Percentiles rank a stretch among this genome's conserved stretches.
Conservation (phyloP, 92 coral and sea anemone species). For the Phymanthus crucifer region DNA sequence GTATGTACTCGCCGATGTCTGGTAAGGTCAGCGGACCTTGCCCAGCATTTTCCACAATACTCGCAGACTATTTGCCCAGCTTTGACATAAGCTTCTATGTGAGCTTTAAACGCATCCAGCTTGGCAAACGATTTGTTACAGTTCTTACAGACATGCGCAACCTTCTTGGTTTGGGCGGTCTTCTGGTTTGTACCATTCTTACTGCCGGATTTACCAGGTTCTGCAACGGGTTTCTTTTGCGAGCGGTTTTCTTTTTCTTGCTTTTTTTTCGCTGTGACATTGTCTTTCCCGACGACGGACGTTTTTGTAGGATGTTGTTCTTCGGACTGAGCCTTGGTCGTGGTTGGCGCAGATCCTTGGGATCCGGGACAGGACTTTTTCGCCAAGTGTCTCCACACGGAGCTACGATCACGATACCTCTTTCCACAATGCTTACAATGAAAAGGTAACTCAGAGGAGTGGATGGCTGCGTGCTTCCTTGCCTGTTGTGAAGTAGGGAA, state of each 20-base stretch:
- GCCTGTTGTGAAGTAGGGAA: conserved; percentile 42
- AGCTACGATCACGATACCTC: conserved; percentile 36
- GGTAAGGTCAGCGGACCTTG: conserved; percentile 35
- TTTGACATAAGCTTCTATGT: conserved; percentile 15
- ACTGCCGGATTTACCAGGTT: neutral
- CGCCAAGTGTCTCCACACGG: conserved; percentile 39
- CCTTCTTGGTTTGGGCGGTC: conserved; percentile 5
- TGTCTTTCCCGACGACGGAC: neutral
- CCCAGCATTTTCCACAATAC: conserved; percentile 49
- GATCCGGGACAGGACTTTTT: conserved; percentile 22
- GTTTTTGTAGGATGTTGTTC: neutral
- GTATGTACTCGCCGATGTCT: conserved; percentile 47
- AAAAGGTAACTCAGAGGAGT: conserved; percentile 14
- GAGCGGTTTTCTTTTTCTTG: neutral
- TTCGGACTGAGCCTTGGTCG: neutral
- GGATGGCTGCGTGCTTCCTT: conserved; percentile 21
- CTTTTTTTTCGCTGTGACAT: neutral
- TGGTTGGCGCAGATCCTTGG: neutral
- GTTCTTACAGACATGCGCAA: conserved; percentile 10
- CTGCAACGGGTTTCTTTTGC: neutral
- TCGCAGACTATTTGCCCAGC: conserved; percentile 31
- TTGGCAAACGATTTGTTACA: conserved; percentile 25
- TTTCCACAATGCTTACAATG: conserved; percentile 39
- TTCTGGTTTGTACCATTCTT: neutral
- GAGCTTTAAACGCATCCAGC: conserved; percentile 24